Evolutionary conservation across 2,888 invertebrate species (phyloP).

Genomic region (Lycocerus yunnanus): DNA sequence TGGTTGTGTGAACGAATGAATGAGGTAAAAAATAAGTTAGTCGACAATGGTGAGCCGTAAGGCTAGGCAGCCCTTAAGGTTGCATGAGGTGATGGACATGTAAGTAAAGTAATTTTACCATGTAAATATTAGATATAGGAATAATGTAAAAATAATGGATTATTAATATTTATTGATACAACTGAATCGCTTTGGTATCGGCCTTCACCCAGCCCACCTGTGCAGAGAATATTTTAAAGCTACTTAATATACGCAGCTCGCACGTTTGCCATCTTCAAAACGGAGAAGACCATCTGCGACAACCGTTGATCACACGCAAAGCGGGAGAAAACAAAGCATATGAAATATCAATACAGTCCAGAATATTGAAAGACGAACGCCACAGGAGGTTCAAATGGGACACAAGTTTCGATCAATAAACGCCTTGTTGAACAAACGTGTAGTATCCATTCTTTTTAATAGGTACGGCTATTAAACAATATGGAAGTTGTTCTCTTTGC

Average conservation of each 20-base stretch:
- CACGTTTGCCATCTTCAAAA: constrained; percentile 18
- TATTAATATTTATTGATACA: too few species aligned
- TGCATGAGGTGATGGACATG: too few species aligned
- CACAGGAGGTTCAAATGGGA: constrained; percentile 36
- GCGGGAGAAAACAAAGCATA: constrained; percentile 40
- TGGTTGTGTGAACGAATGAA: too few species aligned
- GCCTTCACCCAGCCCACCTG: constrained; percentile 95
- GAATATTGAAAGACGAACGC: constrained; percentile 38
- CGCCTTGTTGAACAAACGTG: constrained; percentile 36
- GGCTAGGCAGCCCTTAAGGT: too few species aligned
- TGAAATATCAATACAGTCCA: constrained; percentile 43
- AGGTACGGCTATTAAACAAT: constrained; percentile 2
- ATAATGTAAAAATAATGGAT: too few species aligned
- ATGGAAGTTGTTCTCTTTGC: neutral
- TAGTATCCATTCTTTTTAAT: constrained; percentile 20
- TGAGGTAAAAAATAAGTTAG: too few species aligned
- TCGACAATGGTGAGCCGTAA: too few species aligned
- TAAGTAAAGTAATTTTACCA: too few species aligned
- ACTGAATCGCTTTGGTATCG: constrained; percentile 90
- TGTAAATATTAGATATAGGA: too few species aligned
- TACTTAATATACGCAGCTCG: constrained; percentile 43
- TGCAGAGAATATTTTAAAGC: constrained; percentile 43
- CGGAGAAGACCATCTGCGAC: constrained; percentile 41
- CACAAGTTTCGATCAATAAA: constrained; percentile 32
- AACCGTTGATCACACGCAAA: constrained; percentile 36